Conservation (phyloP, 2,888 invertebrate genomes). For the Lithodes maja region DNA sequence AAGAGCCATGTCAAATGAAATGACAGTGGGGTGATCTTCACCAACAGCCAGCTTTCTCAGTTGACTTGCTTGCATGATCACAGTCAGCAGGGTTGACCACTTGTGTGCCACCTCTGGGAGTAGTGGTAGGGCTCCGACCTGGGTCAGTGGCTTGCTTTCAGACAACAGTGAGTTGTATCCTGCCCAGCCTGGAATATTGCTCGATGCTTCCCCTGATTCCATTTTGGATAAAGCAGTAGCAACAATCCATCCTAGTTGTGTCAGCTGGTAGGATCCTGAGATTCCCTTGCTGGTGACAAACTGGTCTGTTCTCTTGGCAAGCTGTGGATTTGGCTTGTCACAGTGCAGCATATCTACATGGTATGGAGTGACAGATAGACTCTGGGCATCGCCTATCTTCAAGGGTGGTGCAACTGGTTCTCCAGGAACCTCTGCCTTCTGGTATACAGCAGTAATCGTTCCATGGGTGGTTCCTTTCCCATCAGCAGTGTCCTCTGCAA, state of each 20-base stretch:
- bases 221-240: slow-evolving; percentile 43
- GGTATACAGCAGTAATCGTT: slow-evolving; percentile 42
- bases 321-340: slow-evolving; percentile 49
- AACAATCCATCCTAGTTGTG: not conserved
- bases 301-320: slow-evolving; percentile 25
- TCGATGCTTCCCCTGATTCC: slow-evolving; percentile 14
- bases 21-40: slow-evolving; percentile 37
- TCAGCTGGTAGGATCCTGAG: slow-evolving; percentile 25
- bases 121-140: slow-evolving; percentile 51
- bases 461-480: slow-evolving; percentile 18
- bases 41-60: slow-evolving; percentile 31
- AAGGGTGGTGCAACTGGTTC: slow-evolving; percentile 28
- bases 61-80: slow-evolving; percentile 35
- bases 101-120: slow-evolving; percentile 51
- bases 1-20: slow-evolving; percentile 56
- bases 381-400: slow-evolving; percentile 41
- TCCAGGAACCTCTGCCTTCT: slow-evolving; percentile 33
- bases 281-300: slow-evolving; percentile 30
- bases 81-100: slow-evolving; percentile 59
- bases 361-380: slow-evolving; percentile 40
- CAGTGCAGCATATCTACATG: slow-evolving; percentile 26
- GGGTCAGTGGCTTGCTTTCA: slow-evolving; percentile 37
- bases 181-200: slow-evolving; percentile 46
- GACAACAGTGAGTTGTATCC: slow-evolving; percentile 40
- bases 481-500: slow-evolving; percentile 36